Base-by-base conservation (phyloP, 2,797 vertebrate species). In the Darevskia nairensis region DNA sequence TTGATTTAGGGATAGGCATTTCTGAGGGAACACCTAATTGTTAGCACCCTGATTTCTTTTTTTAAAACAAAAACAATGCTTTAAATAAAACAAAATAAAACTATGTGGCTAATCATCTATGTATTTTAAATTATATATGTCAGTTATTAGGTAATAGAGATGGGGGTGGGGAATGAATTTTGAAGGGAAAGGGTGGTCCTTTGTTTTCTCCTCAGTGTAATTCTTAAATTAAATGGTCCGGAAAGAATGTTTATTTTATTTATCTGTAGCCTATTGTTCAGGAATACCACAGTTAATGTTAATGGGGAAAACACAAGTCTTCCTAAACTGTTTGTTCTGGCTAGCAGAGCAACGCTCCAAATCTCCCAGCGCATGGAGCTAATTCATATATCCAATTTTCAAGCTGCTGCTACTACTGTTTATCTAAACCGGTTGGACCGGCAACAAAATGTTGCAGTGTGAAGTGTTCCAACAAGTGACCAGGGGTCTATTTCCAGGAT, bases 261-360 rank as follows among this genome's bases (percentile, higher is more conserved):
- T 29, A 21, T 74, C 0, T 87, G 77, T 41, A 85, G 83, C 35
- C 3, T 86, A 0, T 85, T 90, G 86, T 89, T 90, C 41, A 29
- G 1, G 68, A 35, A n/a, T 23, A 6, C 25, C 80, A 66, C 68
- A 46, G 1, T 0, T 75, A 0, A 88, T 89, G 77, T 55, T 72
- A 35, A 1, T 80, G 87, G 77, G 50, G 72, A 82, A 25, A 27
- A 8, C n/a, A 1, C 84, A 76, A 59, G 50, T 92, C 86, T 83
- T 27, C 44, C 77, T 91, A 75, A 92, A 90, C 93, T 87, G 92
- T 91, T 35, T 74, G 32, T 39, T 74, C 29, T n/a, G 39, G n/a
- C 39, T 25, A 44, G 64, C 66, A 69, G 8, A 39, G 50, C 29
- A 71, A 3, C 5, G 8, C 41, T 46, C 27, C 41, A 21, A n/a